Evolutionary conservation across 2,797 vertebrate genomes (phyloP).

Genomic region (Rhodeus uyekii): DNA sequence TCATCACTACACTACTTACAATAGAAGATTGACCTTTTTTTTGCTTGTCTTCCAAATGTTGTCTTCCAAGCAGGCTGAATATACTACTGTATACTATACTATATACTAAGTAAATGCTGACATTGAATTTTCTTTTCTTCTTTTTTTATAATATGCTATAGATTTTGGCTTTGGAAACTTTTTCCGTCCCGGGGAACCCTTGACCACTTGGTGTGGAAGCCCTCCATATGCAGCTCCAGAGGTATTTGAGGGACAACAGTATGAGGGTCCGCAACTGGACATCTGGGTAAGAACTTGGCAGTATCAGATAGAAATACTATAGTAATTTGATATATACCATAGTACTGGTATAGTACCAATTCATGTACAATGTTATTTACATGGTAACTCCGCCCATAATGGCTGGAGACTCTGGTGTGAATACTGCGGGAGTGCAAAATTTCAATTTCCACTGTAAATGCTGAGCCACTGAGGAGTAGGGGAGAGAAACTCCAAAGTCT

Average conservation of each 20-base stretch:
- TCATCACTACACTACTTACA: neutral
- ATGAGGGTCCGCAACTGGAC: slow-evolving; percentile 97
- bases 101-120: neutral
- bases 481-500: too few relatives aligned
- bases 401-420: too few relatives aligned
- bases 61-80: neutral
- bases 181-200: slow-evolving; percentile 91
- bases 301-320: neutral
- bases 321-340: neutral
- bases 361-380: neutral
- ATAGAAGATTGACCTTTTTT: neutral
- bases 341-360: neutral
- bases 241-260: slow-evolving; percentile 97
- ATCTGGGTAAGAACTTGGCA: slow-evolving; percentile 86
- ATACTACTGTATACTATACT: neutral
- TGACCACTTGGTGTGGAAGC: slow-evolving; percentile 97
- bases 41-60: neutral
- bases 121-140: neutral
- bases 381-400: too few relatives aligned
- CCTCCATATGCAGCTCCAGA: slow-evolving; percentile 97
- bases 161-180: slow-evolving; percentile 99
- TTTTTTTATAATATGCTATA: slow-evolving; percentile 65
- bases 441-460: too few relatives aligned
- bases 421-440: too few relatives aligned
- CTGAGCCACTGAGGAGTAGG: too few relatives aligned